phyloP scores from a whole-genome alignment of 1,140 invertebrate genomes.

The Habropoda laboriosa region DNA sequence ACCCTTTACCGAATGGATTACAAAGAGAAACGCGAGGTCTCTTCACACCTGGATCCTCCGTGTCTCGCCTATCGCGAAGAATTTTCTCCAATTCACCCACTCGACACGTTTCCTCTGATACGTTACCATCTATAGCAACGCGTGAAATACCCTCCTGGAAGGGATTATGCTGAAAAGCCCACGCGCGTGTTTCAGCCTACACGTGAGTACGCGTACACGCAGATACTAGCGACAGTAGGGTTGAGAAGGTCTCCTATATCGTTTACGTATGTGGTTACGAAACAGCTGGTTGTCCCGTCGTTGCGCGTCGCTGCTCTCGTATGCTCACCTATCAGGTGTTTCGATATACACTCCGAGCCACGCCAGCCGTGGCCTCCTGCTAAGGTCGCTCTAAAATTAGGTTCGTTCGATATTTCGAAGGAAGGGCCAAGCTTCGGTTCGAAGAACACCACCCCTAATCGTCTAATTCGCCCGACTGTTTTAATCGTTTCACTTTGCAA shows the following conservation, averaged over 20 bases:
- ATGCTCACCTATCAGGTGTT: constrained; percentile 49
- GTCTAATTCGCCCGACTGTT: neutral
- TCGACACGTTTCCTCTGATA: constrained; percentile 11
- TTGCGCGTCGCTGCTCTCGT: constrained; percentile 33
- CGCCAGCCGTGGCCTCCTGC: constrained; percentile 34
- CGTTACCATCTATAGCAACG: constrained; percentile 43
- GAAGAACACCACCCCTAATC: neutral
- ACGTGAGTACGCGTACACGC: neutral
- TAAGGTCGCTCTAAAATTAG: constrained; percentile 54
- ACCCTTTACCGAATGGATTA: too few species aligned
- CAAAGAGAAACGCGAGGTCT: neutral
- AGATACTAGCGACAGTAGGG: neutral
- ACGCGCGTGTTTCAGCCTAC: constrained; percentile 38
- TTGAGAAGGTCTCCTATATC: constrained; percentile 15
- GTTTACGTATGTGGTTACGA: constrained; percentile 42
- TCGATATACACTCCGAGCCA: constrained; percentile 20
- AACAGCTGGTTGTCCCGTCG: constrained; percentile 48
- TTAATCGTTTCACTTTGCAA: neutral
- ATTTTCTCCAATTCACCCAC: constrained; percentile 50
- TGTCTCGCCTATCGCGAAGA: neutral
- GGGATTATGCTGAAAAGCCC: constrained; percentile 27
- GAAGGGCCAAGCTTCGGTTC: constrained; percentile 27
- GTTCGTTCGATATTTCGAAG: constrained; percentile 44
- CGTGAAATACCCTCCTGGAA: constrained; percentile 39
- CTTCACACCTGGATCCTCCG: too few species aligned